A percentile compares a stretch with the other conserved stretches of the same genome.
phyloP scores from a whole-genome alignment of 2,797 vertebrate species.

The Girardinus metallicus region DNA sequence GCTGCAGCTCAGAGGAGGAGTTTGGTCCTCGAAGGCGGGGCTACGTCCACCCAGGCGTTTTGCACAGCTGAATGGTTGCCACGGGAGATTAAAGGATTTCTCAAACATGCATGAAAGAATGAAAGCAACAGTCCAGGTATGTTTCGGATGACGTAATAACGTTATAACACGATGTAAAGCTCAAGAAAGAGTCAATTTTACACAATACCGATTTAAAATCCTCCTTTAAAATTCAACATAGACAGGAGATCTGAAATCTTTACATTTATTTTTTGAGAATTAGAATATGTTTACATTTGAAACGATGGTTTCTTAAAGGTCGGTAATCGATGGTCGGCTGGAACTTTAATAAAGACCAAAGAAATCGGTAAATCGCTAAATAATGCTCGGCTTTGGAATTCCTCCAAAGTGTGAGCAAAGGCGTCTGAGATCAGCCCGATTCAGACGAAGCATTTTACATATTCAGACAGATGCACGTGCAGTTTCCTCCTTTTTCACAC shows the following conservation, averaged over 20 bases:
- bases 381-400: not conserved
- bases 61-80: no score
- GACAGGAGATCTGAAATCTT: not conserved
- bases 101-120: no score
- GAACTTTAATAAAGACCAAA: not conserved
- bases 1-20: no score
- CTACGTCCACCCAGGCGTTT: no score
- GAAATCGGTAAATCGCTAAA: not conserved
- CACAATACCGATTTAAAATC: no score
- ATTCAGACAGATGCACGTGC: not conserved
- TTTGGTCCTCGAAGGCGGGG: no score
- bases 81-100: no score
- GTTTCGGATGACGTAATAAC: no score
- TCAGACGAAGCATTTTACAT: conserved; percentile 8
- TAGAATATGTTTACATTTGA: not conserved
- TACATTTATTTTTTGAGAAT: not conserved
- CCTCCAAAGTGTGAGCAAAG: not conserved
- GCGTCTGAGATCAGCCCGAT: not conserved
- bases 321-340: no score
- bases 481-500: conserved; percentile 5
- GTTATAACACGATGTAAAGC: no score
- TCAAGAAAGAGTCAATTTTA: not conserved
- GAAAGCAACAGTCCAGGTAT: no score
- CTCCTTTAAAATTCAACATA: not conserved
- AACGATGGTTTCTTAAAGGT: no score